Evolutionary conservation across 2,888 invertebrate genomes (phyloP).

Genomic region (Cactoblastis cactorum): DNA sequence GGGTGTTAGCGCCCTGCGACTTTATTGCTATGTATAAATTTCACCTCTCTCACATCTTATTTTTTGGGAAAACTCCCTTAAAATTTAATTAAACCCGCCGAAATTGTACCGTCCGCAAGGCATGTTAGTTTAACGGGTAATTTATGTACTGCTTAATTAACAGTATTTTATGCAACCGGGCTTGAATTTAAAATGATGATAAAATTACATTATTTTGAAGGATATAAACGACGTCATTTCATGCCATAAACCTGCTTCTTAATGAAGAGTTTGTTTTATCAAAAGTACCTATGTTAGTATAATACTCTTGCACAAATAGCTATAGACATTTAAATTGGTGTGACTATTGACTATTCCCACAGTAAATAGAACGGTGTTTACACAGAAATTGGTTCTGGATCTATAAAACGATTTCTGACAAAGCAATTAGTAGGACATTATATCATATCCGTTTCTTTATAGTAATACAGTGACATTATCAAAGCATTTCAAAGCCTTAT

Average conservation of each 20-base stretch:
- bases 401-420: too few relatives aligned
- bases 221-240: not conserved
- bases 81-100: conserved; percentile 27
- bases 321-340: too few relatives aligned
- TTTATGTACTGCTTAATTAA: conserved; percentile 10
- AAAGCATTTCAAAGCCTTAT: not conserved
- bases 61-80: conserved; percentile 29
- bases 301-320: too few relatives aligned
- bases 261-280: not conserved
- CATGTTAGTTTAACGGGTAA: conserved; percentile 10
- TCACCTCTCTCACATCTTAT: conserved; percentile 35
- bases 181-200: not conserved
- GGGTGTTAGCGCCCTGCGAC: conserved; percentile 29
- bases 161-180: not conserved
- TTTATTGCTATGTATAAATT: conserved; percentile 40
- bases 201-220: not conserved
- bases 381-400: too few relatives aligned
- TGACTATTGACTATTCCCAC: too few relatives aligned
- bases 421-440: too few relatives aligned
- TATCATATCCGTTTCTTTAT: too few relatives aligned
- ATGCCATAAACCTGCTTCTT: not conserved
- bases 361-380: too few relatives aligned
- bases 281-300: too few relatives aligned
- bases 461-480: too few relatives aligned
- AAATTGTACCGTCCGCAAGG: conserved; percentile 16